phyloP scores from a whole-genome alignment of 2,888 invertebrate species.

The Zelleria hepariella region DNA sequence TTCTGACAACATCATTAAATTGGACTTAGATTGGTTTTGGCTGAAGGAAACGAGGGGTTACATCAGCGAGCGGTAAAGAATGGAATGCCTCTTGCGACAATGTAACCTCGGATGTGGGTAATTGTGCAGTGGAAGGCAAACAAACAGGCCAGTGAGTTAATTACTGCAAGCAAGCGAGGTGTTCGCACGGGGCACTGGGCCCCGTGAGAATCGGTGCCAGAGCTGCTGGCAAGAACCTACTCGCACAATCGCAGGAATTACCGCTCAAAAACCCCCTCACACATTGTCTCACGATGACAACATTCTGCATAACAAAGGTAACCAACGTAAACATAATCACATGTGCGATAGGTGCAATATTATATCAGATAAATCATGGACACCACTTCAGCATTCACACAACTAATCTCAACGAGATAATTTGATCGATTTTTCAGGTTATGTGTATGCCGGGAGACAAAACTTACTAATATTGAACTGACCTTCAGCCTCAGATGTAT shows the following conservation, averaged over 20 bases:
- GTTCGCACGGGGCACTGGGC: constrained; percentile 37
- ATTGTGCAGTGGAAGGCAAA: constrained; percentile 28
- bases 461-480: background rate
- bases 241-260: background rate
- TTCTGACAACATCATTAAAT: constrained; percentile 27
- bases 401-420: background rate
- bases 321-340: constrained; percentile 28
- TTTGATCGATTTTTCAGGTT: background rate
- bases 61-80: constrained; percentile 44
- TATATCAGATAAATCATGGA: background rate
- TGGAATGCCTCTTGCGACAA: constrained; percentile 53
- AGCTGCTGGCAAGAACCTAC: background rate
- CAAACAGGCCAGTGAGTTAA: constrained; percentile 31
- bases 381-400: background rate
- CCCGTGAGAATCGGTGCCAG: constrained; percentile 3
- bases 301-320: constrained; percentile 19
- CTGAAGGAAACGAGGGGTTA: constrained; percentile 39
- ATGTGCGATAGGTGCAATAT: background rate
- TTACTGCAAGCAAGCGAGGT: constrained; percentile 27
- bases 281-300: constrained; percentile 43
- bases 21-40: constrained; percentile 19
- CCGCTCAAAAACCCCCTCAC: background rate
- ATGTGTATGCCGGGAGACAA: background rate
- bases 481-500: background rate
- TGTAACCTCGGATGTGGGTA: constrained; percentile 52